Evolutionary conservation across 2,888 invertebrate genomes (phyloP), one percentile per base, ranked within the genome.

Genomic region (Molorchus minor): DNA sequence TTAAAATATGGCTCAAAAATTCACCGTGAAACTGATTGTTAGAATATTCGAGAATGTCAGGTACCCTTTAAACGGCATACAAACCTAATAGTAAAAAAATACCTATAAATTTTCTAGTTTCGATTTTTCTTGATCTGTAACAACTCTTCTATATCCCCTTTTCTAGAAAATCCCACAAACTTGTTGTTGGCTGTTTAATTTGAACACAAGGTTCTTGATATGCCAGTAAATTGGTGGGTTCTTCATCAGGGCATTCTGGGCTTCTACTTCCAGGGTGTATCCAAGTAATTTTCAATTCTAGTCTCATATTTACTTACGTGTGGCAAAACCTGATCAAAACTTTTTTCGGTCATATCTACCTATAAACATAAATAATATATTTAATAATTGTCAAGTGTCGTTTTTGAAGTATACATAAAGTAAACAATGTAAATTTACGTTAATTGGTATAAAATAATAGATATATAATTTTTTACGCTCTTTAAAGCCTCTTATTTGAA

Each of bases 151-250:
- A 79, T 60, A 54, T 77, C 75, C 8, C 65, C 36, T 64, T 77
- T 63, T 62, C 63, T 68, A 79, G 64, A 60, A 75, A 80, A 2
- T 71, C 68, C 77, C 76, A 78, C 3, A 73, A 58, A 20, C 74
- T 72, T 30, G 75, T 58, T 61, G 63, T 65, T 2, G 79, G 77
- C 54, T 68, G 64, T 46, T 62, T 58, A 12, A 63, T 49, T n/a
- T 51, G 57, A n/a, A 61, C 29, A 12, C 40, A 35, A 3, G 71
- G 65, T 33, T 64, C 65, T 47, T 69, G 66, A 47, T 70, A 71
- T 3, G 68, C 71, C 16, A 62, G 61, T 49, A 65, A 68, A 56
- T 60, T 62, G 21, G 45, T 29, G 5, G 16, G 19, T 41, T 53
- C 36, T 16, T 44, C 17, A 13, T 43, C 16, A 15, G 10, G 15